Evolutionary conservation across 2,113 vertebrate species (phyloP).

Genomic region (Aix galericulata): DNA sequence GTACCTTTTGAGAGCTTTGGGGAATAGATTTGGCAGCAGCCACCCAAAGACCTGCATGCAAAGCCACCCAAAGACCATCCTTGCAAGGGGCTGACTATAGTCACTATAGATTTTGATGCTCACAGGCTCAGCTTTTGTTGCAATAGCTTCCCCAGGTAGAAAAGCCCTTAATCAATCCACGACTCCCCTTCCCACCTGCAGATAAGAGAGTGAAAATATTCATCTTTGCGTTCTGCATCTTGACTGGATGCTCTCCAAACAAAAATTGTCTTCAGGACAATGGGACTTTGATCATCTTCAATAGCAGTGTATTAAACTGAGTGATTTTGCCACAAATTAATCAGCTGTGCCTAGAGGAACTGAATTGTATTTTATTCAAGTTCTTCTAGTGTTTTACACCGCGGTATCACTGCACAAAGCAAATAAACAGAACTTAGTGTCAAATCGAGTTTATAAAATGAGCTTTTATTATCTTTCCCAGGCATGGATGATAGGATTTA

Average conservation of each 20-base stretch:
- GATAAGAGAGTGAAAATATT: not conserved
- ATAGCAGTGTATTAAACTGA: not conserved
- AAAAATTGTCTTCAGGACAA: not conserved
- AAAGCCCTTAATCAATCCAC: not conserved
- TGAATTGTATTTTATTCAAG: not conserved
- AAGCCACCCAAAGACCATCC: not conserved
- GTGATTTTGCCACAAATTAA: constrained; percentile 10
- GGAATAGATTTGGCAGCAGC: not conserved
- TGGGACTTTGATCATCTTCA: not conserved
- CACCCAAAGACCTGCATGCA: not conserved
- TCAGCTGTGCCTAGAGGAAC: not conserved
- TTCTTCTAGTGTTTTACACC: not conserved
- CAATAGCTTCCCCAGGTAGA: not conserved
- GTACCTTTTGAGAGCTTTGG: not conserved
- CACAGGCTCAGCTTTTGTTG: not conserved
- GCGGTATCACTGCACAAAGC: not conserved
- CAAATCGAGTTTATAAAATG: constrained; percentile 45
- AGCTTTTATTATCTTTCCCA: constrained; percentile 27
- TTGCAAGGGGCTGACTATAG: not conserved
- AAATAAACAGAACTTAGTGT: constrained; percentile 58
- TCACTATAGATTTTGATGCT: not conserved
- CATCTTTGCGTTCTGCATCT: not conserved
- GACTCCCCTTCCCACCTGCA: not conserved
- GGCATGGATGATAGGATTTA: not conserved
- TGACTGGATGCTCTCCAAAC: not conserved